These are phyloP conservation scores for Yoshiicerus persimilis DNA, from an alignment of 1,140 invertebrate species.

Conservation along the genomic window DNA sequence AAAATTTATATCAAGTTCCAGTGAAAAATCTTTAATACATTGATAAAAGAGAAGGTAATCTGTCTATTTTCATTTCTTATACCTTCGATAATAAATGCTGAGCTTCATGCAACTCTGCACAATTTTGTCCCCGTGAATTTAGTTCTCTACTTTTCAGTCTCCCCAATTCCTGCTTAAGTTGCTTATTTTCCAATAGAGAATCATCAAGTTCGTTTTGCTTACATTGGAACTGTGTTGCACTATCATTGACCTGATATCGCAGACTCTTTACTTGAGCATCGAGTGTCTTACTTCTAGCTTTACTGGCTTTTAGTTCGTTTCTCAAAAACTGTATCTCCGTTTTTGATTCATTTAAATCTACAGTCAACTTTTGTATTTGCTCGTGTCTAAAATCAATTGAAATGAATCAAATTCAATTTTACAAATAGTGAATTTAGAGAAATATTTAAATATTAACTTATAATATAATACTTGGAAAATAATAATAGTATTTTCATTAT, in stretches of 20 bases:
- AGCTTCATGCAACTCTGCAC: conserved; percentile 26
- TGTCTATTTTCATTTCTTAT: not conserved
- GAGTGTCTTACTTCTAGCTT: conserved; percentile 36
- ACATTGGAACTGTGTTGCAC: not conserved
- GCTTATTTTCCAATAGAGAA: not conserved
- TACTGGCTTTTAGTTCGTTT: conserved; percentile 38
- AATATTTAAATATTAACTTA: too few species aligned
- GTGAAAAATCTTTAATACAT: too few species aligned
- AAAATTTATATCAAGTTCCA: too few species aligned
- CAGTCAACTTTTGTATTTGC: conserved; percentile 29
- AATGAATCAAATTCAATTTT: not conserved
- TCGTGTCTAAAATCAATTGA: conserved; percentile 25
- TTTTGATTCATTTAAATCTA: not conserved
- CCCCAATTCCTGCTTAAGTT: conserved; percentile 26
- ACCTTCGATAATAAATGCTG: conserved; percentile 28
- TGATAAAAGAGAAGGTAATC: too few species aligned
- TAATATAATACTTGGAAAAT: not conserved
- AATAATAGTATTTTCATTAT: not conserved
- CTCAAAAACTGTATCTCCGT: not conserved
- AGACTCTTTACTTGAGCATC: conserved; percentile 31
- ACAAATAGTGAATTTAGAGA: not conserved
- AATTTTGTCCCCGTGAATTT: not conserved
- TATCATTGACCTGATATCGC: conserved; percentile 27
- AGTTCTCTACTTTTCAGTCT: conserved; percentile 24
- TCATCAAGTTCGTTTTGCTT: not conserved